Base-by-base conservation (phyloP, 2,888 invertebrate species). In the Scrobipalpa atriplicella region DNA sequence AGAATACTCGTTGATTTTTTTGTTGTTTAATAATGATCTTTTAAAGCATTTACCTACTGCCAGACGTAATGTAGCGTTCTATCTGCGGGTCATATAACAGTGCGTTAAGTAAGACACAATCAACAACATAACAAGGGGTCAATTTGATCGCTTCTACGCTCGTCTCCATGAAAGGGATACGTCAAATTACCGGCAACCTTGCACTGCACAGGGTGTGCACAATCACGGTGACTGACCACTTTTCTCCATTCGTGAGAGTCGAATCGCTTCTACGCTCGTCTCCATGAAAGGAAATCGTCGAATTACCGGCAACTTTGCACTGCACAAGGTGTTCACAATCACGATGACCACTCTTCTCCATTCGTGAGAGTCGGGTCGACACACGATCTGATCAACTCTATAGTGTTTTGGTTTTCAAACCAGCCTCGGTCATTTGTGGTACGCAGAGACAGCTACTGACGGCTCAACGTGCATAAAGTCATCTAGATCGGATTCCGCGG, bases 101-200 rank as follows among this genome's bases (percentile, higher is more conserved):
- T n/a, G n/a, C 47, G n/a, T 47, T 47, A 47, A 47, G 47, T 47
- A 47, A 47, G 47, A 16, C 47, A 47, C 47, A 47, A 47, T 47
- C 47, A 47, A n/a, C n/a, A 16, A n/a, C 47, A 47, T 16, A 47
- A 47, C 47, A 47, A 47, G 47, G 47, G 47, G 47, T 47, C 47
- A 47, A 47, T 47, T 47, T 47, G 47, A 47, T 47, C 47, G 47
- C 16, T 47, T 47, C 47, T 47, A 16, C 47, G 47, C 47, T 47
- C 47, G 47, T 8, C 47, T 47, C n/a, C 47, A n/a, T 47, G 47
- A 47, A 47, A 47, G 47, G 47, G 47, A 47, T 47, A 47, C 47
- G 47, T 47, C 47, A 8, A 47, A 47, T 47, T 47, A 47, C 16
- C 47, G 47, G 47, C 47, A n/a, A 47, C 47, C n/a, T 47, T 47